Percentiles rank a stretch among this genome's conserved stretches.
Evolutionary conservation across 2,888 invertebrate species (phyloP).

Genomic region (Axea sp.): DNA sequence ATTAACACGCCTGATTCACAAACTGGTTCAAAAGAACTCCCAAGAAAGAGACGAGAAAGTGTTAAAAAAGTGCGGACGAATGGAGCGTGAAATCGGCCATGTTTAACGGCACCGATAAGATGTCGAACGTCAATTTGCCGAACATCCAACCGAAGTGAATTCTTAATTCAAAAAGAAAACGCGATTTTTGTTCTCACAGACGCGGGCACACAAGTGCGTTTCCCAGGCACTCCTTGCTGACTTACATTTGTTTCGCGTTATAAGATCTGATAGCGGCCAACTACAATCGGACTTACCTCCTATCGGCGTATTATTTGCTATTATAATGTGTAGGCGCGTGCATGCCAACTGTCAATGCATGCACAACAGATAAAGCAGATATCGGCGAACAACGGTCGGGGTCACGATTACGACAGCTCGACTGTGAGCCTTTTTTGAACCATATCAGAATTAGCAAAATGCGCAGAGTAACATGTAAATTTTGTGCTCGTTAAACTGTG

Average conservation of each 20-base stretch:
- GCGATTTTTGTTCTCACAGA: constrained; percentile 46
- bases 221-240: constrained; percentile 73
- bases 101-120: constrained; percentile 24
- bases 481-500: constrained; percentile 25
- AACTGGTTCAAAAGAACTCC: too few relatives aligned
- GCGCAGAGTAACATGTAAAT: constrained; percentile 41
- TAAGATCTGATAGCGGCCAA: constrained; percentile 75
- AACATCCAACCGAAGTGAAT: constrained; percentile 28
- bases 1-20: background rate
- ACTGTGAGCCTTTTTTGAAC: constrained; percentile 39
- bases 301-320: constrained; percentile 73
- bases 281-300: constrained; percentile 73
- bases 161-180: constrained; percentile 1
- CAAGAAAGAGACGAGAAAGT: too few relatives aligned
- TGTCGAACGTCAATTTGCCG: constrained; percentile 33
- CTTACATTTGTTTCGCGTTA: constrained; percentile 64
- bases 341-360: constrained; percentile 69
- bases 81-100: constrained; percentile 28
- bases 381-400: constrained; percentile 63
- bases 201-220: constrained; percentile 66
- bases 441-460: constrained; percentile 36
- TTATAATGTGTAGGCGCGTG: constrained; percentile 70
- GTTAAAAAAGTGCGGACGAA: constrained; percentile 15
- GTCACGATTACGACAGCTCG: constrained; percentile 70
- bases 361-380: constrained; percentile 68